phyloP scores from a whole-genome alignment of 2,113 vertebrate species.

The Lichenostomus cassidix region DNA sequence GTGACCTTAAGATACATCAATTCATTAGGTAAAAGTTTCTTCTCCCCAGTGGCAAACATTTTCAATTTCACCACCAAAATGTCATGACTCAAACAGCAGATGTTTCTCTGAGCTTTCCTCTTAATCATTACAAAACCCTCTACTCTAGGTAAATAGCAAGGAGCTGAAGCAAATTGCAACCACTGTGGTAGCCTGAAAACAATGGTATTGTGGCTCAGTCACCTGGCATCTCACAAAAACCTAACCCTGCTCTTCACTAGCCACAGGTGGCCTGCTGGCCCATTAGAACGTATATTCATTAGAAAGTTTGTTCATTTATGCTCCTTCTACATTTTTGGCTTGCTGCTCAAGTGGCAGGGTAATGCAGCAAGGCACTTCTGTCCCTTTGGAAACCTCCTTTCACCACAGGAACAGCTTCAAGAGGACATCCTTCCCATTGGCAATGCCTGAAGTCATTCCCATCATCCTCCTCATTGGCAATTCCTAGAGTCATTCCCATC shows the following conservation, averaged over 20 bases:
- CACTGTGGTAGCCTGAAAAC: not conserved
- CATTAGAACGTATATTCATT: not conserved
- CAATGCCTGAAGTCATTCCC: too few relatives aligned
- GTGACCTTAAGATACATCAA: constrained; percentile 31
- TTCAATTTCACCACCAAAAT: constrained; percentile 32
- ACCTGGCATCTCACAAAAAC: not conserved
- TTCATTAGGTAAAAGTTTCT: constrained; percentile 30
- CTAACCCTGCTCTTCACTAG: not conserved
- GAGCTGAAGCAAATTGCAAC: not conserved
- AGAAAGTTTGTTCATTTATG: not conserved
- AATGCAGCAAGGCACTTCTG: not conserved
- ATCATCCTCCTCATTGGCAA: too few relatives aligned
- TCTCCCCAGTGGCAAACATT: not conserved
- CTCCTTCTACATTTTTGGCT: not conserved
- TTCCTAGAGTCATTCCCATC: too few relatives aligned
- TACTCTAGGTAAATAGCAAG: constrained; percentile 12
- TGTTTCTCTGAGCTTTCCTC: constrained; percentile 14
- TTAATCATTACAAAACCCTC: not conserved
- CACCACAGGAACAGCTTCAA: not conserved
- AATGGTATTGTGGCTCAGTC: not conserved
- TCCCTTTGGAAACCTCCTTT: not conserved
- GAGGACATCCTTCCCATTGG: not conserved
- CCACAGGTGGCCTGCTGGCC: not conserved
- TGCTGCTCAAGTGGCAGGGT: not conserved
- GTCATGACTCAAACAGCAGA: constrained; percentile 34